Conservation (phyloP, 2,113 vertebrate species). For the Lates calcarifer region DNA sequence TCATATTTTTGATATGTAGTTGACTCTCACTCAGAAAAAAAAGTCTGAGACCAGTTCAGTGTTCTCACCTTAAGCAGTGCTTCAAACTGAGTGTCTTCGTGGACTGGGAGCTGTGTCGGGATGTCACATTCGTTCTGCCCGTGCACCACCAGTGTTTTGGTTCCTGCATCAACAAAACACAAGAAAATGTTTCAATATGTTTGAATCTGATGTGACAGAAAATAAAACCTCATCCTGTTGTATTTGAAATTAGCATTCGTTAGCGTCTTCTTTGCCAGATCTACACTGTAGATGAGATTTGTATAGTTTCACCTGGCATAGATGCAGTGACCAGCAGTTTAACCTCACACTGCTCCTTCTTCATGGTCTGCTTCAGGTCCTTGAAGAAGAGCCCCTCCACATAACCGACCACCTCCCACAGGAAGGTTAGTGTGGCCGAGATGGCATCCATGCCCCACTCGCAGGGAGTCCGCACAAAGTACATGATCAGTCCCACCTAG, state of each 20-base stretch:
- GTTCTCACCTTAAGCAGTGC: conserved; percentile 92
- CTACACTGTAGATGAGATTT: background rate
- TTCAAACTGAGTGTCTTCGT: conserved; percentile 99
- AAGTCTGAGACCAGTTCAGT: background rate
- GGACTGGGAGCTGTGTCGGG: conserved; percentile 97
- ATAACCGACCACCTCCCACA: conserved; percentile 98
- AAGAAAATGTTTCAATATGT: background rate
- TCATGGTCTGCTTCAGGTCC: conserved; percentile 99
- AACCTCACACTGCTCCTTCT: conserved; percentile 99
- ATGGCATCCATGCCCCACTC: conserved; percentile 99
- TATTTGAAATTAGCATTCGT: background rate
- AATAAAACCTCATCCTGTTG: background rate
- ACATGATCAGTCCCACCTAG: conserved; percentile 98
- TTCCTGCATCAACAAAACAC: conserved; percentile 83
- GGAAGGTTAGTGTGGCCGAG: conserved; percentile 96
- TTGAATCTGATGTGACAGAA: background rate
- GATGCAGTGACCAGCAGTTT: conserved; percentile 98
- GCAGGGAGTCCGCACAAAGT: conserved; percentile 97
- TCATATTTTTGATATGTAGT: background rate
- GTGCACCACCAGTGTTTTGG: conserved; percentile 97
- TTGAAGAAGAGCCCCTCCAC: conserved; percentile 99
- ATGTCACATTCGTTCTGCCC: conserved; percentile 99
- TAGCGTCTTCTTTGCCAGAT: too few relatives aligned
- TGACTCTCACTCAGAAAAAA: background rate
- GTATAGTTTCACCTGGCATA: conserved; percentile 90